Evolutionary conservation across 2,113 vertebrate genomes (phyloP), one percentile per base, ranked within the genome.

Genomic region (Leucopsar rothschildi): DNA sequence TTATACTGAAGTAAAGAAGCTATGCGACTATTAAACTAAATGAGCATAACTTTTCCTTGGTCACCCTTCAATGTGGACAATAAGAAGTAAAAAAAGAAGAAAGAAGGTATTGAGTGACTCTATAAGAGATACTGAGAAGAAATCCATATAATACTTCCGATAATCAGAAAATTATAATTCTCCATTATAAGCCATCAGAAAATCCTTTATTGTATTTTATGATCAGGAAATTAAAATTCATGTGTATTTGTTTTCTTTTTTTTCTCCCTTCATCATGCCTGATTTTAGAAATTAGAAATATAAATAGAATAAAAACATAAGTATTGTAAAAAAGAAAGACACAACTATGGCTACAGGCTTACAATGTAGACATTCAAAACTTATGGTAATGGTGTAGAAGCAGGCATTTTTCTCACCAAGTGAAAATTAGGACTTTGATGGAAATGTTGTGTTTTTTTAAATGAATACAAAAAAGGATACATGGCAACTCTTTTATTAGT

Each of bases 261-360:
- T 13, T 1, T 6, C 15, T 10, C 0, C 3, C 5, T 44, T 73
- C 31, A 7, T 79, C 82, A 20, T 53, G 18, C 22, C 2, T 55
- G 11, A 42, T 28, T 69, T 65, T 77, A 78, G 29, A 90, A 93
- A 82, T 53, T 28, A 69, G 8, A 69, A 55, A 55, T 64, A 55
- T 18, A 15, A 6, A 29, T 65, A 7, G 66, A 87, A 81, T 56
- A 35, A 87, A 77, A 84, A 0, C 1, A 35, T 31, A 23, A 77
- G 1, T 75, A 57, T 10, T 56, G 6, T 25, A 20, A 69, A 55
- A 82, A 81, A 10, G 6, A 64, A 69, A 73, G 9, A 19, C 18
- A n/a, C 2, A 75, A 60, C 3, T 59, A 55, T 20, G 23, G 5
- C 33, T 81, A 25, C 10, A 77, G 64, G 25, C 11, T 81, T 82